A percentile compares a stretch with the other conserved stretches of the same genome.
phyloP scores from a whole-genome alignment of 2,113 vertebrate species.

The Pterocles burchelli region DNA sequence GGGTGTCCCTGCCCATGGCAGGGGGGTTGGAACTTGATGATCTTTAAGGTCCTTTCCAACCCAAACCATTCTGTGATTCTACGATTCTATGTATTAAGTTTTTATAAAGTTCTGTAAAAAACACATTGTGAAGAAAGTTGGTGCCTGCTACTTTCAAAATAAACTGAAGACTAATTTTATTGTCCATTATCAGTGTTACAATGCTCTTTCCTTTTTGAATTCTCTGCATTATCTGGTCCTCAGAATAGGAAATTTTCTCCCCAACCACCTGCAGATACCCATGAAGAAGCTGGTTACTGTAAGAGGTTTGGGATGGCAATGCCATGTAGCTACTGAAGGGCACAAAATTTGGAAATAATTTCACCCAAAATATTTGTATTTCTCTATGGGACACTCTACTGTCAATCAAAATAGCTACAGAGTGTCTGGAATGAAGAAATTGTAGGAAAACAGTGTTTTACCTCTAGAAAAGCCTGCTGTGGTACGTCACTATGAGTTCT shows the following conservation, averaged over 20 bases:
- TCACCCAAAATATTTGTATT: background rate
- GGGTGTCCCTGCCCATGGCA: too few relatives aligned
- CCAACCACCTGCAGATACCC: background rate
- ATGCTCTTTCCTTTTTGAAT: background rate
- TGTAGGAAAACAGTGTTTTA: background rate
- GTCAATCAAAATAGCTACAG: background rate
- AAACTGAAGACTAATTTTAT: background rate
- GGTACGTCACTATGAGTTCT: background rate
- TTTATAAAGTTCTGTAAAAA: background rate
- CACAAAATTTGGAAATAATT: background rate
- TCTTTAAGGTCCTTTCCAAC: too few relatives aligned
- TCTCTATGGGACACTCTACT: background rate
- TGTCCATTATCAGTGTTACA: background rate
- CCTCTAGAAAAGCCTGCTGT: background rate
- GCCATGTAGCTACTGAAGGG: background rate
- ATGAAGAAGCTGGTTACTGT: background rate
- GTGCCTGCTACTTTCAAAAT: background rate
- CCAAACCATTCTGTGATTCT: too few relatives aligned
- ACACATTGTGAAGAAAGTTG: background rate
- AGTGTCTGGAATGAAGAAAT: background rate
- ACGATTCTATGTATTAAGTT: background rate
- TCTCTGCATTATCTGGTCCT: background rate
- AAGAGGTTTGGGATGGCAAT: background rate
- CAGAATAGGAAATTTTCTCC: background rate
- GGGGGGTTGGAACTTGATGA: too few relatives aligned